Evolutionary conservation across 2,113 vertebrate genomes (phyloP).

Genomic region (Leucopsar rothschildi): DNA sequence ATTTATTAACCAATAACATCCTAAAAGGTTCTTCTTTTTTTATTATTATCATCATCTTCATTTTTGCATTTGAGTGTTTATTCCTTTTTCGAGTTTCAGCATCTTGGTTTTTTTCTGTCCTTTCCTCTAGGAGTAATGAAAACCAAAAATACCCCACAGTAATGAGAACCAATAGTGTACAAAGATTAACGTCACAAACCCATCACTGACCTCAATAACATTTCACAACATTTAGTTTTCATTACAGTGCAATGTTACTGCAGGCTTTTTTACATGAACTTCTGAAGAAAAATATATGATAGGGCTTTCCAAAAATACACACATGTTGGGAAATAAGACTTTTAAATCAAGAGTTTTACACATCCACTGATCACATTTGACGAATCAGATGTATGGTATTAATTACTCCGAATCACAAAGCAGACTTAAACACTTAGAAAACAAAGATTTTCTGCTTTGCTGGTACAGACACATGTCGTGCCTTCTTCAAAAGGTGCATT

Average conservation of each 20-base stretch:
- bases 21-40: not conserved
- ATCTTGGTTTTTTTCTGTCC: constrained; percentile 48
- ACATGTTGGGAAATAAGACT: constrained; percentile 61
- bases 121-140: constrained; percentile 51
- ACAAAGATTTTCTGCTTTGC: not conserved
- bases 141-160: constrained; percentile 59
- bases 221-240: constrained; percentile 63
- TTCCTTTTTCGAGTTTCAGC: constrained; percentile 29
- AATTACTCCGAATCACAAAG: constrained; percentile 43
- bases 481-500: constrained; percentile 38
- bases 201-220: constrained; percentile 50
- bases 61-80: constrained; percentile 20
- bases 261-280: constrained; percentile 55
- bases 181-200: constrained; percentile 62
- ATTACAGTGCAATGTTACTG: constrained; percentile 38
- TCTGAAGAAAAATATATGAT: constrained; percentile 69
- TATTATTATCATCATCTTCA: not conserved
- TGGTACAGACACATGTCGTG: not conserved
- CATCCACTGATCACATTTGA: constrained; percentile 45
- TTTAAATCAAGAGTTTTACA: constrained; percentile 65
- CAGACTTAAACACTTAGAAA: not conserved
- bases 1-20: not conserved
- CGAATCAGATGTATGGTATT: constrained; percentile 70
- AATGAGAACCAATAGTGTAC: constrained; percentile 51
- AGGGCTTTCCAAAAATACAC: constrained; percentile 67